These are phyloP conservation scores for Hemistola chrysoprasaria DNA, from an alignment of 2,888 invertebrate species.

Conservation along the genomic window DNA sequence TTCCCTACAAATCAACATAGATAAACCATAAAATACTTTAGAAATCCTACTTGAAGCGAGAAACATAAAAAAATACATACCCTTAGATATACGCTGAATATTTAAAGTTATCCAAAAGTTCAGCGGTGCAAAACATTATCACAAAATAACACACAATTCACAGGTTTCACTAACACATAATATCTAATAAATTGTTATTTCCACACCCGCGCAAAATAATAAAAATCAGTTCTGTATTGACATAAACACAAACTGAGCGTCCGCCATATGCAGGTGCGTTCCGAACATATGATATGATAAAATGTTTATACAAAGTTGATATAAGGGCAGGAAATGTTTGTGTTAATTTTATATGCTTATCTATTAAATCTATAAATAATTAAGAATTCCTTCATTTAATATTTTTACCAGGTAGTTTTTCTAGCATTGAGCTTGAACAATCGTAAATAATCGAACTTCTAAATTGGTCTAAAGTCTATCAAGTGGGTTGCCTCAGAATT, in stretches of 20 bases:
- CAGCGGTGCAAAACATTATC: slow-evolving; percentile 73
- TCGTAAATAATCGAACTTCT: too few species aligned
- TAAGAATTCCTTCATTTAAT: too few species aligned
- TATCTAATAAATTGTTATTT: slow-evolving; percentile 64
- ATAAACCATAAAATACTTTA: slow-evolving; percentile 29
- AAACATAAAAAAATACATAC: slow-evolving; percentile 75
- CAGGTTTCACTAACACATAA: slow-evolving; percentile 71
- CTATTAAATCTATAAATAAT: too few species aligned
- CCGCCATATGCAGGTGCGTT: slow-evolving; percentile 81
- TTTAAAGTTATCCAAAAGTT: slow-evolving; percentile 67
- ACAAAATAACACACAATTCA: slow-evolving; percentile 71
- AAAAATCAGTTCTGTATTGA: slow-evolving; percentile 79
- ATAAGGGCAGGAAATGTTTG: neutral
- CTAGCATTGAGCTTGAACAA: too few species aligned
- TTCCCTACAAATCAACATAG: slow-evolving; percentile 15
- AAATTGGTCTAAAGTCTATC: too few species aligned
- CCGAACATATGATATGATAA: slow-evolving; percentile 45
- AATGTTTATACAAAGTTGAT: slow-evolving; percentile 1
- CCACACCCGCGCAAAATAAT: slow-evolving; percentile 79
- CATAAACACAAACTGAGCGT: slow-evolving; percentile 82
- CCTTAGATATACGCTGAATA: slow-evolving; percentile 70
- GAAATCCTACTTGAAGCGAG: slow-evolving; percentile 48
- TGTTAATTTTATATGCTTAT: too few species aligned
- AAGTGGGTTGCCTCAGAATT: slow-evolving; percentile 37
- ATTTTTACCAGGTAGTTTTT: too few species aligned